Evolutionary conservation across 2,113 vertebrate species (phyloP).

Genomic region (Indicator maculatus): DNA sequence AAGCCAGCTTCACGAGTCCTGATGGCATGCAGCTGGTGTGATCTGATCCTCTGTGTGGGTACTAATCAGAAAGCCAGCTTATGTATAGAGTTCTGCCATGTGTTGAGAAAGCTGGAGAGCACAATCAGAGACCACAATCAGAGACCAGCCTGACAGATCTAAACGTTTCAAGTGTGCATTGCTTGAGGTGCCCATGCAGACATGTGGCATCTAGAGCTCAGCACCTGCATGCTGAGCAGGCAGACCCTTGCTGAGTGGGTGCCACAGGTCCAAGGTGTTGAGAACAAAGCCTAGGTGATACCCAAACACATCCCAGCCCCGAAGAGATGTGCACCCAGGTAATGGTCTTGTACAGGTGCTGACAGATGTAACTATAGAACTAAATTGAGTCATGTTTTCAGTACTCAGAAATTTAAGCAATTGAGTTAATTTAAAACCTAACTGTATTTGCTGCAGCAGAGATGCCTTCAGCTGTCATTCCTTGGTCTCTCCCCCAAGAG

Average conservation of each 20-base stretch:
- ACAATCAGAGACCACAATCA: fast-evolving
- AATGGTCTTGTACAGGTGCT: background rate
- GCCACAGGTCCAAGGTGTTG: fast-evolving
- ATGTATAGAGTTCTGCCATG: background rate
- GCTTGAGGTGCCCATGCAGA: fast-evolving
- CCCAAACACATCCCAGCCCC: background rate
- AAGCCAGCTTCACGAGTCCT: fast-evolving
- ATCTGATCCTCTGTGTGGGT: fast-evolving
- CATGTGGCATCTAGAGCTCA: fast-evolving
- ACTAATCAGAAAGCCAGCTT: background rate
- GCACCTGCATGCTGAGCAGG: background rate
- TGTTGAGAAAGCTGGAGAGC: fast-evolving
- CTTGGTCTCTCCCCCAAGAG: too few relatives aligned
- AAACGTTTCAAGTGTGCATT: background rate
- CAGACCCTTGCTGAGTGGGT: background rate
- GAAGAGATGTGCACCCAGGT: fast-evolving
- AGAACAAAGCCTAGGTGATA: fast-evolving
- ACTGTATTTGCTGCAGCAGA: too few relatives aligned
- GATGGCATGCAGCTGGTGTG: too few relatives aligned
- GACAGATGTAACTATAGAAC: background rate
- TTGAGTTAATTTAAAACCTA: background rate
- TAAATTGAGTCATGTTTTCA: background rate
- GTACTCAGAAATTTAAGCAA: background rate
- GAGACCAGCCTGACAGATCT: background rate
- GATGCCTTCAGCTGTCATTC: fast-evolving